Evolutionary conservation across 2,888 invertebrate genomes (phyloP).

Genomic region (Stenotaenia linearis): DNA sequence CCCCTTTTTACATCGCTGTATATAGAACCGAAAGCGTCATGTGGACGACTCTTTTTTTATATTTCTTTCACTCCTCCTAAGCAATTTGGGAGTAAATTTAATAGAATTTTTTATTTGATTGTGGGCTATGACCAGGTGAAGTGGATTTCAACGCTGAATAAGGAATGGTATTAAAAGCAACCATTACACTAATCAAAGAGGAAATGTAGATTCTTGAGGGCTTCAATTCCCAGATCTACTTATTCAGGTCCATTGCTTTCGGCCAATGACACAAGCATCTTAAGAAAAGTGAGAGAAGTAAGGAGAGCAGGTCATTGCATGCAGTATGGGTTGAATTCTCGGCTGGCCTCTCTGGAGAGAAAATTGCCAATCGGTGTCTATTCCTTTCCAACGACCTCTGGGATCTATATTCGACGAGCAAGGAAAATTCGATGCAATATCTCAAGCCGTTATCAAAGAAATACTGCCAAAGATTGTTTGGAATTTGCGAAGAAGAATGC

Average conservation of each 20-base stretch:
- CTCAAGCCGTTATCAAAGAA: slow-evolving; percentile 4
- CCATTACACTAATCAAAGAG: slow-evolving; percentile 9
- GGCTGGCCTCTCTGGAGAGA: background rate
- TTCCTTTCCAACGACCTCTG: slow-evolving; percentile 1
- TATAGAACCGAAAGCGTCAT: background rate
- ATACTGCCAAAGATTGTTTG: background rate
- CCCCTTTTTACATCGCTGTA: background rate
- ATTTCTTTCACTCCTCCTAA: background rate
- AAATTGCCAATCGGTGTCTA: slow-evolving; percentile 9
- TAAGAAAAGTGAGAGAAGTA: slow-evolving; percentile 8
- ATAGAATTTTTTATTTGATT: background rate
- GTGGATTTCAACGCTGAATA: background rate
- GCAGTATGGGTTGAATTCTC: slow-evolving; percentile 1
- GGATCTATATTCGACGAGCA: background rate
- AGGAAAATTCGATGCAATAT: slow-evolving; percentile 9
- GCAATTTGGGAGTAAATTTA: background rate
- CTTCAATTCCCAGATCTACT: background rate
- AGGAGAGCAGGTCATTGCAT: background rate
- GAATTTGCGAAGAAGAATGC: background rate
- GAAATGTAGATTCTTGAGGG: background rate
- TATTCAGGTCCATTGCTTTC: slow-evolving; percentile 5
- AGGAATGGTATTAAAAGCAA: background rate
- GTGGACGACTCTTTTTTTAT: background rate
- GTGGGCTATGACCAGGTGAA: background rate
- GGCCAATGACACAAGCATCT: slow-evolving; percentile 1